Base-by-base conservation (phyloP, 2,888 invertebrate species). In the Sphaeridia pumilis region DNA sequence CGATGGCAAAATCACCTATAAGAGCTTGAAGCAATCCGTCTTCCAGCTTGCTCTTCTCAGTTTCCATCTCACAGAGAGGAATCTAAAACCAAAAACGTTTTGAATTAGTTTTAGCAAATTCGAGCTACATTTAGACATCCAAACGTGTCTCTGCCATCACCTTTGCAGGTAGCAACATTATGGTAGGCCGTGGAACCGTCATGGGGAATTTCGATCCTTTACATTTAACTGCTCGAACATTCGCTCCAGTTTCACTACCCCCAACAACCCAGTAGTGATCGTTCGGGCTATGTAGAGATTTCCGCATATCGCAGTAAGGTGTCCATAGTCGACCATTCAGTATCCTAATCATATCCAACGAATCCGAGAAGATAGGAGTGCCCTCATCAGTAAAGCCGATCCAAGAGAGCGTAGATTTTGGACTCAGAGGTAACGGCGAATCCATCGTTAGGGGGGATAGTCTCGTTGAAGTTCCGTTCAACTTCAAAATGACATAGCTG, bases 171-270 rank as follows among this genome's bases (percentile, higher is more conserved):
- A 65, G 22, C 25, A 58, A 49, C 55, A 65, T 59, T 5, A 90
- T 75, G 56, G 84, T 83, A 1, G 94, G 94, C 49, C 86, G 78
- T 0, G 94, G 94, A 22, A 82, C 80, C 0, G 90, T 87, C 26
- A 82, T 77, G 0, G 95, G 95, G 73, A 86, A 94, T 17, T 81
- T 76, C 20, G 83, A 77, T n/a, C 92, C 92, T 68, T 88, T 84
- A 66, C 94, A 95, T 49, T 86, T 75, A 25, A 94, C 83, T 14
- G 85, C 87, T 36, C 87, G 79, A 4, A 90, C 76, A 49, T 80
- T 81, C 70, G 87, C 83, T 17, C 80, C 77, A 1, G 76, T 75
- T 71, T 94, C 93, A 58, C 80, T 83, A 0, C 92, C 73, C 58
- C 88, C 79, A 34, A 86, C 78, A 24, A 63, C 60, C 64, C 64